Base-by-base conservation (phyloP, 37 sponge, comb jelly and placozoan genomes). In the Ianthella basta region DNA sequence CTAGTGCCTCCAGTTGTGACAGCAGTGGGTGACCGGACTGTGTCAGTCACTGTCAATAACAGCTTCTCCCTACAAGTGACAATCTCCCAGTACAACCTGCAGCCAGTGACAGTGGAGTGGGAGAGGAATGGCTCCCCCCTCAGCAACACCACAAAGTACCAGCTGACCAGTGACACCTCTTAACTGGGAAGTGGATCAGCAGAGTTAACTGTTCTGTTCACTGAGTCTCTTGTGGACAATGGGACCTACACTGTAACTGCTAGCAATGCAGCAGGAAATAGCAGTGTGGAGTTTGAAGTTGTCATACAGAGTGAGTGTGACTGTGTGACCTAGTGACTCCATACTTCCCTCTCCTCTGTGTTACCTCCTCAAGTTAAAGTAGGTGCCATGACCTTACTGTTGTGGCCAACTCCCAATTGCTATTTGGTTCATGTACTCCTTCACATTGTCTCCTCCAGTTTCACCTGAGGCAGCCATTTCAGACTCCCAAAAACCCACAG, bases 61-160 rank as follows among this genome's bases (percentile, higher is more conserved):
- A 53, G n/a, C 53, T 75, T 75, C 38, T 32, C 37, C 14, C 59
- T 87, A 40, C 35, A 36, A 33, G 82, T 56, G 35, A 39, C 10
- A 38, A 55, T 87, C 81, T 35, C 82, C 27, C 82, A 37, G 14
- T 81, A 80, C 73, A 87, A 87, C 81, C 57, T 87, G 39, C 81
- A 72, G 50, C 41, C 81, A 10, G 40, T 25, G 37, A 21, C 32
- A 6, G 36, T 87, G 19, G 35, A 38, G 50, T 87, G 87, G 87
- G 54, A 41, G 50, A 75, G 78, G 37, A 41, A 19, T 10, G 78
- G 53, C 10, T 4, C 0, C 38, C 25, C 14, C n/a, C 44, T 75
- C 54, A 75, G 21, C n/a, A 41, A 3, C 54, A 41, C 14, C 54
- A 15, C 36, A 1, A 39, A 75, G 53, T 53, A 72, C 61, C 55